Base-by-base conservation (phyloP, 2,797 vertebrate genomes). In the Brachyrhaphis roseni region DNA sequence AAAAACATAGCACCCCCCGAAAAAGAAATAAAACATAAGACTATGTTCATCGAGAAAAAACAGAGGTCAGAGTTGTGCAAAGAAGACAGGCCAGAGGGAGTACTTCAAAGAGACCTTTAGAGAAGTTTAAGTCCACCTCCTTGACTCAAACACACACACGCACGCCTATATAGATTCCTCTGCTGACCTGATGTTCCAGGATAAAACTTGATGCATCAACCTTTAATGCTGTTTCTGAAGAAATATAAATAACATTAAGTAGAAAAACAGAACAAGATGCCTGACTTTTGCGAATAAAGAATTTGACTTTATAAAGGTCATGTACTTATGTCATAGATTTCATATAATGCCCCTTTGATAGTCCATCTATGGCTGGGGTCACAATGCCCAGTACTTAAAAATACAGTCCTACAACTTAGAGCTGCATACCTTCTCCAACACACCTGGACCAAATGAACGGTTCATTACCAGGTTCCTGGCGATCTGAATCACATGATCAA, bases 61-160 rank as follows among this genome's bases (percentile, higher is more conserved):
- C 15, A n/a, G 57, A 78, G 82, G 84, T 87, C 75, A 84, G 72
- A 74, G 39, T 74, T 83, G 39, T 26, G 66, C 53, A 57, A 80
- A 34, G 36, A 79, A 84, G 83, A 75, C 5, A 34, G 34, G 76
- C 82, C 72, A 34, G 34, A 78, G 78, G 83, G 80, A 81, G 75
- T 72, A 80, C 43, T 82, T 28, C 28, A 41, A 45, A 83, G 57
- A 77, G 74, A 64, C 39, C 72, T 85, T 82, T 41, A 66, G 66
- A 83, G 68, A 84, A 47, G 80, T 81, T 70, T 72, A 86, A 83
- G 71, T 66, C 31, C 51, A 49, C 72, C 55, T 71, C 12, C 77
- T 78, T 20, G 64, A 62, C 75, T 62, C 31, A 36, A 36, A 64
- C 59, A 23, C 8, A 6, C 34, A 34, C 34, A 34, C 34, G 2